Conservation (phyloP, 2,113 vertebrate species). For the Anguilla japonica region DNA sequence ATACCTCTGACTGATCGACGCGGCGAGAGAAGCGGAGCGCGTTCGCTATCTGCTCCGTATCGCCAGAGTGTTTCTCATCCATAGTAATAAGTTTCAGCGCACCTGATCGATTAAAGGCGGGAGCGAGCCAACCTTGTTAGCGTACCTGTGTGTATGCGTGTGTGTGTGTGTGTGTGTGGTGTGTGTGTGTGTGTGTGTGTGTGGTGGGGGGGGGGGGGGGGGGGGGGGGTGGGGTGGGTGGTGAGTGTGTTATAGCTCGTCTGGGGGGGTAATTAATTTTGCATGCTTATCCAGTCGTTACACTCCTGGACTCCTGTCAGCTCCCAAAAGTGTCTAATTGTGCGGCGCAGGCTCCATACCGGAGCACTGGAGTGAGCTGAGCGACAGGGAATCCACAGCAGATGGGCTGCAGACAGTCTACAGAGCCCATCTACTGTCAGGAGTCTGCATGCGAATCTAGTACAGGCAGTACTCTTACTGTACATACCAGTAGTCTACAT, state of each 20-base stretch:
- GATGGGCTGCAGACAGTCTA: background rate
- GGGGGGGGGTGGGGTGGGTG: background rate
- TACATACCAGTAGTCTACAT: background rate
- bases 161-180: no score
- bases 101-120: slow-evolving; percentile 40
- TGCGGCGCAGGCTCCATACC: slow-evolving; percentile 21
- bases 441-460: background rate
- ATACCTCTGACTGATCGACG: slow-evolving; percentile 22
- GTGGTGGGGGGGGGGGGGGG: no score
- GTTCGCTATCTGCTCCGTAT: slow-evolving; percentile 1
- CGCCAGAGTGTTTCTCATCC: slow-evolving; percentile 28
- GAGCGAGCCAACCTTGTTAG: slow-evolving; percentile 42
- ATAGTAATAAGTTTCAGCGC: slow-evolving; percentile 36
- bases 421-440: background rate
- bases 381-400: background rate
- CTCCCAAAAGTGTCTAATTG: slow-evolving; percentile 31
- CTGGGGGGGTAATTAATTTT: slow-evolving; percentile 47
- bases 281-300: slow-evolving; percentile 46
- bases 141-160: slow-evolving; percentile 1
- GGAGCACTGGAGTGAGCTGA: background rate
- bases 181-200: no score
- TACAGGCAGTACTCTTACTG: background rate
- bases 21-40: background rate
- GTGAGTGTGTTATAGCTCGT: slow-evolving; percentile 14
- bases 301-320: slow-evolving; percentile 31